These are phyloP conservation scores for Dasyprocta punctata DNA, from an alignment of 2,113 vertebrate genomes.

Conservation along the genomic window DNA sequence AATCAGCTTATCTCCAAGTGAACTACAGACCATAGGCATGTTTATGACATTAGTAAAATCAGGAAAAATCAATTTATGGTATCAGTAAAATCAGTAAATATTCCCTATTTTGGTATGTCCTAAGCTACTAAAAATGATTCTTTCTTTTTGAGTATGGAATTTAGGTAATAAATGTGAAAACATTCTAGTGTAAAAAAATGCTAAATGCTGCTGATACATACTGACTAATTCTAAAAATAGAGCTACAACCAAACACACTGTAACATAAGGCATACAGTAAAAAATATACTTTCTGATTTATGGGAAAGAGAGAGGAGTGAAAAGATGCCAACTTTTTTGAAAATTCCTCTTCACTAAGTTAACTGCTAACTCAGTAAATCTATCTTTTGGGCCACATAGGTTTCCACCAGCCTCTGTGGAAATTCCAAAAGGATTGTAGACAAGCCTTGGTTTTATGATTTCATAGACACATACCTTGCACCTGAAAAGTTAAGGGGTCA, in stretches of 20 bases:
- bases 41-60: neutral
- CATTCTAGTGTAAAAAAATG: slow-evolving; percentile 48
- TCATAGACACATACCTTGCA: neutral
- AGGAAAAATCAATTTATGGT: neutral
- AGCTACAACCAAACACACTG: neutral
- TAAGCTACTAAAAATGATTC: neutral
- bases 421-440: neutral
- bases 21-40: neutral
- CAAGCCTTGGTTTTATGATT: neutral
- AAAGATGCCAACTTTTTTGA: slow-evolving; percentile 24
- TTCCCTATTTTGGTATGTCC: neutral
- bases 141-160: neutral
- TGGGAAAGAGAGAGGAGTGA: neutral
- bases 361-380: slow-evolving; percentile 17
- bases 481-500: neutral
- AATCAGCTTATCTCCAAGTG: neutral
- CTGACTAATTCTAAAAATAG: slow-evolving; percentile 52
- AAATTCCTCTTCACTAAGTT: slow-evolving; percentile 36
- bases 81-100: neutral
- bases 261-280: slow-evolving; percentile 19
- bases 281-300: slow-evolving; percentile 31
- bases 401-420: neutral
- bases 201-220: neutral
- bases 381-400: neutral
- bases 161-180: neutral